Evolutionary conservation across 2,888 invertebrate genomes (phyloP).

Genomic region (Dusona sp.): DNA sequence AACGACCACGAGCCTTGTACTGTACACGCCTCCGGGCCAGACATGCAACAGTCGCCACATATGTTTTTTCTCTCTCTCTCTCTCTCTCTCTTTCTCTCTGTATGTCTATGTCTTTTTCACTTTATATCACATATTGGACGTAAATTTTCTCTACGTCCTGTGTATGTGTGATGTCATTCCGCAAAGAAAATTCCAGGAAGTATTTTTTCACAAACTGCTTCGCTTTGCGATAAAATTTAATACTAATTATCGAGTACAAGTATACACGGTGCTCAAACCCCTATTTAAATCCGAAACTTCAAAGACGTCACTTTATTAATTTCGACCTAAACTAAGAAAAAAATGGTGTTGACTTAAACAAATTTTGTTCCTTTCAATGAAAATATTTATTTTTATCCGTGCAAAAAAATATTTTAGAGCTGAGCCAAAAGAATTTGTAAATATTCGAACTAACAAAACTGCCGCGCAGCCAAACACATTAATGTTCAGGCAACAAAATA

Average conservation of each 20-base stretch:
- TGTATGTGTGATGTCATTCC: slow-evolving; percentile 22
- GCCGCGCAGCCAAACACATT: no score
- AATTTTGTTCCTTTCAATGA: no score
- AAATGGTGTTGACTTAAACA: no score
- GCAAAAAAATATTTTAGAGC: no score
- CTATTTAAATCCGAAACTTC: background rate
- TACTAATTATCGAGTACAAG: slow-evolving; percentile 5
- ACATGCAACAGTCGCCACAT: slow-evolving; percentile 28
- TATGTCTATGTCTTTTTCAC: background rate
- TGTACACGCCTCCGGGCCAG: background rate
- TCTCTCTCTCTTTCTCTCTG: no score
- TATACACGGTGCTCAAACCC: background rate
- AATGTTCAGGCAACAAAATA: no score
- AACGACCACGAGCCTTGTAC: slow-evolving; percentile 37
- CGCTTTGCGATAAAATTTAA: slow-evolving; percentile 2
- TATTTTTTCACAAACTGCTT: background rate
- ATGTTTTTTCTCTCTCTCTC: slow-evolving; percentile 8
- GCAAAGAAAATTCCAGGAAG: slow-evolving; percentile 41
- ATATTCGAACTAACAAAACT: no score
- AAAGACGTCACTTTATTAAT: background rate
- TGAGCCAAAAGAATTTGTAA: no score
- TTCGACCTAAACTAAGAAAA: no score
- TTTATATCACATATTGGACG: slow-evolving; percentile 8
- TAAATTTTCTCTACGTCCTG: slow-evolving; percentile 14
- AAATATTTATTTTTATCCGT: no score